Evolutionary conservation across 2,113 vertebrate species (phyloP).

Genomic region (Circaetus cinerascens): DNA sequence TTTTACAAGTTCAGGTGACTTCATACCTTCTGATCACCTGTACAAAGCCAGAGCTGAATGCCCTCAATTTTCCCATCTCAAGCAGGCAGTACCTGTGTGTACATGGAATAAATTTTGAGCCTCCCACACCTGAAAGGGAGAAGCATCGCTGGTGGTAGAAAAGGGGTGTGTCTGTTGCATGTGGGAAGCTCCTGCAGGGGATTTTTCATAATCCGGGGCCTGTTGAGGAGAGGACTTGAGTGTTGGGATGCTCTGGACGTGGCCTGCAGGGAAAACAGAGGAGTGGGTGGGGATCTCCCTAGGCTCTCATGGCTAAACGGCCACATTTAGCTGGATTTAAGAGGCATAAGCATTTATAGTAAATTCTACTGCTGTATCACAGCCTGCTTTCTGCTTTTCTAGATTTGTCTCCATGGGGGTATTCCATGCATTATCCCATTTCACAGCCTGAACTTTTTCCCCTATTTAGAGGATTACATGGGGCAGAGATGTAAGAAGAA

Average conservation of each 20-base stretch:
- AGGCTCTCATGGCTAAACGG: background rate
- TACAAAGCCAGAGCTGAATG: background rate
- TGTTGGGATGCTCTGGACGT: constrained; percentile 19
- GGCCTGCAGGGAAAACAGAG: constrained; percentile 30
- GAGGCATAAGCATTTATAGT: background rate
- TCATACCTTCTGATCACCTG: background rate
- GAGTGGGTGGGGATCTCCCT: background rate
- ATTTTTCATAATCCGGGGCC: constrained; percentile 44
- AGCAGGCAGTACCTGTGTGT: background rate
- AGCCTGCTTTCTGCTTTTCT: background rate
- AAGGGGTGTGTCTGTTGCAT: constrained; percentile 25
- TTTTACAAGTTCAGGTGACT: background rate
- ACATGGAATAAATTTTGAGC: background rate
- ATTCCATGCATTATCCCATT: constrained; percentile 8
- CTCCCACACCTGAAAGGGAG: background rate
- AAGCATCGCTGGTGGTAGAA: constrained; percentile 36
- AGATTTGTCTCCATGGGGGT: background rate
- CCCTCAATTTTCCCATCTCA: background rate
- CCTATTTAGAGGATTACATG: background rate
- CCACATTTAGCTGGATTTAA: background rate
- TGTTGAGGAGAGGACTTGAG: constrained; percentile 26
- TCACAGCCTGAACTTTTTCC: constrained; percentile 27
- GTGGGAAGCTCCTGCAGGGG: constrained; percentile 59
- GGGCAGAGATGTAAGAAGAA: constrained; percentile 5
- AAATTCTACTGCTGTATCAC: background rate